These are phyloP conservation scores for Ciconia boyciana DNA, from an alignment of 2,113 vertebrate species.

Conservation along the genomic window DNA sequence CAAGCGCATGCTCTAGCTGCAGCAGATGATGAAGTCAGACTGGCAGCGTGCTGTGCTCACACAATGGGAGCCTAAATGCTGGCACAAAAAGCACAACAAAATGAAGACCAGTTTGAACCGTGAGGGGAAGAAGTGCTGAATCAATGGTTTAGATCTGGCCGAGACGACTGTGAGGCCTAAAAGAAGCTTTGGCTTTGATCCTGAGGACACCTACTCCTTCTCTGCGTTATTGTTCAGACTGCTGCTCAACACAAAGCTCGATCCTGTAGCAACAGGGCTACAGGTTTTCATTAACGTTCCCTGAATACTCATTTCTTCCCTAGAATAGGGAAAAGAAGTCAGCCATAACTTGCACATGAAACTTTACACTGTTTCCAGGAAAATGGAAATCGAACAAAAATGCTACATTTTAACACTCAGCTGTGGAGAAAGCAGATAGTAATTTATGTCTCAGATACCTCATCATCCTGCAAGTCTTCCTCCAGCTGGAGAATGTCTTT, in stretches of 20 bases:
- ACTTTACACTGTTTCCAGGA: background rate
- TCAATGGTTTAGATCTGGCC: background rate
- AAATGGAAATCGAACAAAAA: background rate
- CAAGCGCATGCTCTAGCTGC: background rate
- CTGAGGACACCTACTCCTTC: background rate
- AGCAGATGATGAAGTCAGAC: background rate
- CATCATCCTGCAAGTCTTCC: conserved; percentile 58
- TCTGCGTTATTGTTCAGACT: background rate
- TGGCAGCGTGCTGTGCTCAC: background rate
- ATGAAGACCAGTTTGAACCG: background rate
- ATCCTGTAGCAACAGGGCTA: background rate
- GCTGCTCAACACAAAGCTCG: background rate
- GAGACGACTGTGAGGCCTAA: background rate
- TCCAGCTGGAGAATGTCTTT: conserved; percentile 76
- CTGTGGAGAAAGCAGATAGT: background rate
- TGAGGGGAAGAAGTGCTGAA: background rate
- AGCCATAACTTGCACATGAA: background rate
- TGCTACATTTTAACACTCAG: background rate
- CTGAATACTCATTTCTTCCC: background rate
- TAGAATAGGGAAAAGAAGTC: background rate
- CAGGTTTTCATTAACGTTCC: background rate
- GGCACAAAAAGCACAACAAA: background rate
- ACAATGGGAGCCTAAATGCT: background rate
- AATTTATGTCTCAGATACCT: conserved; percentile 59
- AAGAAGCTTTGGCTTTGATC: background rate